Conservation (phyloP, 2,113 vertebrate genomes). For the Otolemur garnettii region DNA sequence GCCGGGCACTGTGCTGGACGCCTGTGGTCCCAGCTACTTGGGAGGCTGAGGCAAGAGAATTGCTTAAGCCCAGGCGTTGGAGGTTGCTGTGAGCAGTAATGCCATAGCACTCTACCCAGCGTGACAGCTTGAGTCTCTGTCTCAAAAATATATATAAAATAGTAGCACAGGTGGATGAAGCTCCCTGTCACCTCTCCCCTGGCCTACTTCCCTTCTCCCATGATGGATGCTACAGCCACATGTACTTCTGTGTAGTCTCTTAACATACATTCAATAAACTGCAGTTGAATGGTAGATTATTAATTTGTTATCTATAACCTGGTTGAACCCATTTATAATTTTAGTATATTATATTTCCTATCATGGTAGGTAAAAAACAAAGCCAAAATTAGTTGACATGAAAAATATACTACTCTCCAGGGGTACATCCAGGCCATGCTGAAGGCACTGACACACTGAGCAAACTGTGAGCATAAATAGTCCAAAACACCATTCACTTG, state of each 20-base stretch:
- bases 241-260: neutral
- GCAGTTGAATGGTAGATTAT: neutral
- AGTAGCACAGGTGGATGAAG: neutral
- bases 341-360: neutral
- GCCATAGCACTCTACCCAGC: too few species aligned
- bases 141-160: neutral
- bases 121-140: too few species aligned
- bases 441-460: neutral
- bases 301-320: neutral
- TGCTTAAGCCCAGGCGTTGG: too few species aligned
- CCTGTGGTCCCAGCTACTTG: too few species aligned
- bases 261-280: neutral
- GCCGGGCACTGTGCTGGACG: too few species aligned
- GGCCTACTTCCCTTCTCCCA: neutral
- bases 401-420: neutral
- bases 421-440: neutral
- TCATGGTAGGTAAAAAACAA: neutral
- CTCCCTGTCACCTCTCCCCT: neutral
- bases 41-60: too few species aligned
- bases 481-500: neutral
- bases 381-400: neutral
- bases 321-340: neutral
- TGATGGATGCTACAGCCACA: neutral
- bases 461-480: neutral
- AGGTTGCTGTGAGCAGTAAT: too few species aligned